Base-by-base conservation (phyloP, 2,113 vertebrate genomes). In the Toxotes chatareus region DNA sequence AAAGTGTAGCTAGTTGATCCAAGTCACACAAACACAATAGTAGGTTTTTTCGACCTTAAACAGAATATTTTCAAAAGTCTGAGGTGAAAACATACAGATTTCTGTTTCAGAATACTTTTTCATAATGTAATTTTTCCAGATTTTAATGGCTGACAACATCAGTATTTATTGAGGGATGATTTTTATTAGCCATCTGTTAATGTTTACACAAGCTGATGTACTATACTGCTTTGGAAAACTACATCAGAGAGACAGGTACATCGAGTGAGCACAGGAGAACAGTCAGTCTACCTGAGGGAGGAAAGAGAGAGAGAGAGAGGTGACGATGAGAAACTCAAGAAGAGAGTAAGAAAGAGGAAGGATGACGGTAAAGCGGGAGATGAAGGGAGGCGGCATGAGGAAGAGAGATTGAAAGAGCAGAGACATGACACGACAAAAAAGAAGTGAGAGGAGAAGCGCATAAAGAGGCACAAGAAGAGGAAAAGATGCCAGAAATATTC, bases 121-220 rank as follows among this genome's bases (percentile, higher is more conserved):
- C 51, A 51, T 21, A 21, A 51, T 51, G 47, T 51, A 3, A 60
- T 21, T 64, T 9, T 44, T 31, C 34, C 23, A 60, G 38, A 65
- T 65, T 67, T 65, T 60, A 46, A 49, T 27, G 17, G 19, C 56
- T 21, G 57, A 55, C 36, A 73, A 23, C 51, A 42, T 46, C 34
- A 23, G 34, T 31, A 74, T 80, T 83, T 74, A 66, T 21, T 72
- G 42, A 49, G 34, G 40, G 57, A 16, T 67, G 23, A 67, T 60
- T 81, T 79, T 79, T 84, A 84, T 88, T 55, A 62, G 53, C 60
- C 76, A 69, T 60, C 59, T 83, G 84, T 46, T 70, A 46, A 51
- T 67, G 85, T 89, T 87, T 80, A 83, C 69, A 47, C 74, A 82
- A 34, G 57, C 64, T 38, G 16, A 38, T 65, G 34, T 60, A 14